phyloP scores from a whole-genome alignment of 2,113 vertebrate species.

The Triplophysa siluroides region DNA sequence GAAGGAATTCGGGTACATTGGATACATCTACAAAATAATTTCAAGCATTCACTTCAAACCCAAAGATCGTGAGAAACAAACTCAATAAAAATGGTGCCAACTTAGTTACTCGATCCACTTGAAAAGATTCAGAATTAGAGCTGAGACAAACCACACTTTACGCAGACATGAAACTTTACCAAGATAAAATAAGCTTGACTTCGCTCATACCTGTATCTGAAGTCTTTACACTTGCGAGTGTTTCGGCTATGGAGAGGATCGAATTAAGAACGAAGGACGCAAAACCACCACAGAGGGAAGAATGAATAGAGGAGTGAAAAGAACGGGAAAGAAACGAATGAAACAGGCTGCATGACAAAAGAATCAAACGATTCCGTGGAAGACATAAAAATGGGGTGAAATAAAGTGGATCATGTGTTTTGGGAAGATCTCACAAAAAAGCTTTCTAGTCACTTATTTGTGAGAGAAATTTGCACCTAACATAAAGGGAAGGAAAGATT shows the following conservation, averaged over 20 bases:
- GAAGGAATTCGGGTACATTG: too few relatives aligned
- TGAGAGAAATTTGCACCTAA: constrained; percentile 13
- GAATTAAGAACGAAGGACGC: not conserved
- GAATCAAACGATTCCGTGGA: not conserved
- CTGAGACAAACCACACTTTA: not conserved
- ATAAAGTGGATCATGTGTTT: constrained; percentile 27
- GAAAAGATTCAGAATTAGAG: not conserved
- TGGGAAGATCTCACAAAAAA: constrained; percentile 8
- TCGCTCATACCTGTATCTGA: constrained; percentile 24
- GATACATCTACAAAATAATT: too few relatives aligned
- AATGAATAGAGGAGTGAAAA: not conserved
- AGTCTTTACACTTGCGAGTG: constrained; percentile 9
- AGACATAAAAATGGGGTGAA: not conserved
- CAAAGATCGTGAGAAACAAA: too few relatives aligned
- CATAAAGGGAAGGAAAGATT: constrained; percentile 12
- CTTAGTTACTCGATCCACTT: not conserved
- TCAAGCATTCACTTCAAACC: too few relatives aligned
- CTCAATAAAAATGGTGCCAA: too few relatives aligned
- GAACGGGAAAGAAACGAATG: not conserved
- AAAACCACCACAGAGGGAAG: not conserved
- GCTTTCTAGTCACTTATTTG: not conserved
- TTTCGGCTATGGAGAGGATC: constrained; percentile 9
- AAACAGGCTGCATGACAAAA: not conserved
- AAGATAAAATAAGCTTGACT: constrained; percentile 28
- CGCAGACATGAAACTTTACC: not conserved